These are phyloP conservation scores for western clawed frog (Xenopus tropicalis) DNA, from an alignment of 2,113 vertebrate species.

Conservation along the genomic window UCB_Xtro_10.0 CM004447.2:143830501-143831000, in stretches of 20 bases:
- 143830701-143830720: constrained; percentile 62
- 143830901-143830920: constrained; percentile 57
- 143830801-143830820: constrained; percentile 57
- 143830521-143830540: no score
- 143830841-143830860: constrained; percentile 39
- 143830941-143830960: constrained; percentile 48
- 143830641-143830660: constrained; percentile 55
- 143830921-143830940: constrained; percentile 58
- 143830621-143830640: constrained; percentile 70
- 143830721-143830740: constrained; percentile 62
- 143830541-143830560: no score
- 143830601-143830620: constrained; percentile 43
- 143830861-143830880: constrained; percentile 60
- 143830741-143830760: constrained; percentile 61
- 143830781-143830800: constrained; percentile 63
- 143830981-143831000: no score
- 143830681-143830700: constrained; percentile 62
- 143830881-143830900: constrained; percentile 61
- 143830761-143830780: constrained; percentile 65
- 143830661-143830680: constrained; percentile 67
- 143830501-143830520: no score
- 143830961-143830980: no score
- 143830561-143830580: neutral
- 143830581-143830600: constrained; percentile 32
- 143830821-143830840: constrained; percentile 57